A percentile compares a stretch with the other conserved stretches of the same genome.
Conservation (phyloP, 2,888 invertebrate species). For the Synergus japonicus region DNA sequence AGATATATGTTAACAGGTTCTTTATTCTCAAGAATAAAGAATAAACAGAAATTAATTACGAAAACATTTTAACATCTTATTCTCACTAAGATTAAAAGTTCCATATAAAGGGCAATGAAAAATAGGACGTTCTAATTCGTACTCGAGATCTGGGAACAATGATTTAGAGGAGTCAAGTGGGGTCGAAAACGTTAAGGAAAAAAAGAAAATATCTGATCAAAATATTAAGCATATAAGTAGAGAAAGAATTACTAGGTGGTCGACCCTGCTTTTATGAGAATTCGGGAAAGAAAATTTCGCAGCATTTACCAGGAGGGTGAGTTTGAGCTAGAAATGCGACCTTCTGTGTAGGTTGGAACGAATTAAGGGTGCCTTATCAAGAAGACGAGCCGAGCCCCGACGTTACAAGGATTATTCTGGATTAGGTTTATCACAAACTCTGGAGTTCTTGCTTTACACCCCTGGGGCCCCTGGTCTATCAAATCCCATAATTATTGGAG, state of each 20-base stretch:
- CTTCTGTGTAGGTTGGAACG: constrained; percentile 21
- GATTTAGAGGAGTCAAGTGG: background rate
- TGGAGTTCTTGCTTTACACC: constrained; percentile 22
- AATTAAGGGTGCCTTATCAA: constrained; percentile 38
- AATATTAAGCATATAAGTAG: constrained; percentile 25
- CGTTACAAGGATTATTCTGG: constrained; percentile 35
- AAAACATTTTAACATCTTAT: background rate
- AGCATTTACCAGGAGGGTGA: constrained; percentile 28
- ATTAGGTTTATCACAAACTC: constrained; percentile 39
- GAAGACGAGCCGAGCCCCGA: constrained; percentile 30
- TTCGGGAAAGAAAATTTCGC: constrained; percentile 4
- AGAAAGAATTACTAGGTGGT: background rate
- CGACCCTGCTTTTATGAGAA: background rate
- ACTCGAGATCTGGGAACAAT: background rate
- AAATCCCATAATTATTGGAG: constrained; percentile 18
- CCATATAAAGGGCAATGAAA: background rate
- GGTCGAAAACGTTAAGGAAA: background rate
- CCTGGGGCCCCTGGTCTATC: background rate
- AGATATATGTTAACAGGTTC: too few relatives aligned
- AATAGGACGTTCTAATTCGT: background rate
- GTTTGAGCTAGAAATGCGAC: constrained; percentile 8
- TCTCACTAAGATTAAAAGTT: background rate
- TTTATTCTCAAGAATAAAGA: background rate
- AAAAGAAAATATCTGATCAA: constrained; percentile 14
- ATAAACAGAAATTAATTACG: background rate